These are phyloP conservation scores for Drosophila incognita DNA, from an alignment of 2,888 invertebrate species.

Conservation along the genomic window DNA sequence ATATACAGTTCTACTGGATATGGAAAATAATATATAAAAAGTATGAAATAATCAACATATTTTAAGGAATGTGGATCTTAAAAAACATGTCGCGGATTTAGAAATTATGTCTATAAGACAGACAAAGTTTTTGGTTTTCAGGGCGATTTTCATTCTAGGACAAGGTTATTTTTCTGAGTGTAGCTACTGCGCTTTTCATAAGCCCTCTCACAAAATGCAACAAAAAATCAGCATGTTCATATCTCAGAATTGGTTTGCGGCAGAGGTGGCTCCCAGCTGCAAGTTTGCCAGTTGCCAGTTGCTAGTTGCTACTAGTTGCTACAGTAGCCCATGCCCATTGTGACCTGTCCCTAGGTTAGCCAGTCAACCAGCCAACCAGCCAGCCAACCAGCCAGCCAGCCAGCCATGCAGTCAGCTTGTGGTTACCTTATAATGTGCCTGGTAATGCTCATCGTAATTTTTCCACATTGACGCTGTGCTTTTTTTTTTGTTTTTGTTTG, in stretches of 20 bases:
- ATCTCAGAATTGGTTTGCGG: conserved; percentile 78
- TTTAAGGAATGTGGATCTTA: neutral
- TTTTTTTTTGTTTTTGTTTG: conserved; percentile 31
- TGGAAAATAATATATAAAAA: neutral
- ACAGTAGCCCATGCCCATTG: conserved; percentile 35
- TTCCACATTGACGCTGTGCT: conserved; percentile 77
- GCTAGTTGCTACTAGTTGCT: conserved; percentile 14
- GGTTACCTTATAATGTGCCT: conserved; percentile 82
- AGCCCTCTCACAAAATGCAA: conserved; percentile 47
- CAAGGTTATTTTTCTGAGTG: neutral
- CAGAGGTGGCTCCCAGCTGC: conserved; percentile 15
- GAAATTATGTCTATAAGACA: neutral
- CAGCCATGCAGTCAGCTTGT: conserved; percentile 23
- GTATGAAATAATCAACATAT: neutral
- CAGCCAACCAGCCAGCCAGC: neutral
- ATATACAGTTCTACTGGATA: neutral
- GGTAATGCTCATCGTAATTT: conserved; percentile 85
- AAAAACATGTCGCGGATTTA: neutral
- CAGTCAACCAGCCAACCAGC: conserved; percentile 7
- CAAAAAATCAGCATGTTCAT: conserved; percentile 67
- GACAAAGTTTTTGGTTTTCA: rapidly evolving
- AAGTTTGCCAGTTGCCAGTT: conserved; percentile 4
- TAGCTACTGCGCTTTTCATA: conserved; percentile 60
- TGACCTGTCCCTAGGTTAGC: conserved; percentile 27
- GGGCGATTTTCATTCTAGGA: rapidly evolving